Conservation (phyloP, 2,113 vertebrate genomes). For the Nyctereutes procyonoides region DNA sequence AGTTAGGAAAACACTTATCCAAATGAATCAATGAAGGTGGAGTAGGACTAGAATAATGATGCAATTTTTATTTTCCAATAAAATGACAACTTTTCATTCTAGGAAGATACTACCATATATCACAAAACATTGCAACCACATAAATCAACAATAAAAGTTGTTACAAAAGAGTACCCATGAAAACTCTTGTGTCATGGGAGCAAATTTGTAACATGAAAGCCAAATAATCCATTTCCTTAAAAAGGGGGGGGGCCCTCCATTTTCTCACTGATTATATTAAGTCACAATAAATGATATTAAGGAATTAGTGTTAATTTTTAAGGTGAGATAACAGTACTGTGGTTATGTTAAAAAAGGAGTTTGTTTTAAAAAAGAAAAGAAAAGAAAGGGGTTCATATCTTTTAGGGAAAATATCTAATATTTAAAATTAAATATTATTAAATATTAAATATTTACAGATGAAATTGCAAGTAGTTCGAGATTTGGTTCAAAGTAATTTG, state of each 20-base stretch:
- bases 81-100: neutral
- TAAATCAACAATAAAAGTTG: neutral
- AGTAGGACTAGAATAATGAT: neutral
- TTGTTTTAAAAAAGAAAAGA: neutral
- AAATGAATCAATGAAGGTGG: neutral
- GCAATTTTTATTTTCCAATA: neutral
- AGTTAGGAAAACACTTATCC: slow-evolving; percentile 6
- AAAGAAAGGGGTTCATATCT: neutral
- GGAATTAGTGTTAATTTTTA: neutral
- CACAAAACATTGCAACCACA: neutral
- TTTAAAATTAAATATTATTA: neutral
- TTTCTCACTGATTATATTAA: neutral
- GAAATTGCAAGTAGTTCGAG: neutral
- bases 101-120: neutral
- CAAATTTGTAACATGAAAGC: neutral
- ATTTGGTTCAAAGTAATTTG: neutral
- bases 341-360: neutral
- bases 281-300: neutral
- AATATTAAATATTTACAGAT: neutral
- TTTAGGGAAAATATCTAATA: too few species aligned
- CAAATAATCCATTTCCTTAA: neutral
- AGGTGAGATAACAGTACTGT: neutral
- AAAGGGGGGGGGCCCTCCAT: neutral
- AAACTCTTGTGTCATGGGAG: neutral
- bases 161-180: neutral